These are phyloP conservation scores for Rhizoglyphus robini DNA, from an alignment of 1,140 invertebrate species.

Conservation along the genomic window DNA sequence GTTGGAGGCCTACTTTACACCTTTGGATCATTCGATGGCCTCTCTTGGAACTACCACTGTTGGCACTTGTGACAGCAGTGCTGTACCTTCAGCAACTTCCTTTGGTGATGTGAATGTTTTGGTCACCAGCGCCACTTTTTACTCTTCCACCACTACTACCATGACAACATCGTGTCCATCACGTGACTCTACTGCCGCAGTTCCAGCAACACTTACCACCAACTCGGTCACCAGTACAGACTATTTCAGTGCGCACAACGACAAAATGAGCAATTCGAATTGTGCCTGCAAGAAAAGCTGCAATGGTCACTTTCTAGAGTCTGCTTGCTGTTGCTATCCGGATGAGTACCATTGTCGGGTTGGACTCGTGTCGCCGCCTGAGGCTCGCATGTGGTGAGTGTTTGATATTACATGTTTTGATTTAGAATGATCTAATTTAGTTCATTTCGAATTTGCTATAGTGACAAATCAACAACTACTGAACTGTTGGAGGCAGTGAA, in stretches of 20 bases:
- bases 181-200: background rate
- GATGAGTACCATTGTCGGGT: background rate
- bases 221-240: too few species aligned
- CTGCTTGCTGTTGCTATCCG: background rate
- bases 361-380: background rate
- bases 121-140: too few species aligned
- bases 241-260: background rate
- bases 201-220: background rate
- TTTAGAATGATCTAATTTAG: background rate
- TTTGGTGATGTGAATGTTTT: too few species aligned
- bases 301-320: background rate
- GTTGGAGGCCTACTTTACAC: constrained; percentile 8
- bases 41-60: too few species aligned
- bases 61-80: too few species aligned
- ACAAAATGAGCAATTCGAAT: background rate
- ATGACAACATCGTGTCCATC: background rate
- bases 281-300: background rate
- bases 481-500: background rate
- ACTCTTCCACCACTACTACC: background rate
- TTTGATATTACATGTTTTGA: background rate
- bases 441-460: background rate
- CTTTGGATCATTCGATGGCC: background rate
- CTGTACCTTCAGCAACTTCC: too few species aligned
- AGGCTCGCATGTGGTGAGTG: background rate
- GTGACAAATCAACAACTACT: background rate